Conservation (phyloP, 2,113 vertebrate species). For the Aphelocoma coerulescens region DNA sequence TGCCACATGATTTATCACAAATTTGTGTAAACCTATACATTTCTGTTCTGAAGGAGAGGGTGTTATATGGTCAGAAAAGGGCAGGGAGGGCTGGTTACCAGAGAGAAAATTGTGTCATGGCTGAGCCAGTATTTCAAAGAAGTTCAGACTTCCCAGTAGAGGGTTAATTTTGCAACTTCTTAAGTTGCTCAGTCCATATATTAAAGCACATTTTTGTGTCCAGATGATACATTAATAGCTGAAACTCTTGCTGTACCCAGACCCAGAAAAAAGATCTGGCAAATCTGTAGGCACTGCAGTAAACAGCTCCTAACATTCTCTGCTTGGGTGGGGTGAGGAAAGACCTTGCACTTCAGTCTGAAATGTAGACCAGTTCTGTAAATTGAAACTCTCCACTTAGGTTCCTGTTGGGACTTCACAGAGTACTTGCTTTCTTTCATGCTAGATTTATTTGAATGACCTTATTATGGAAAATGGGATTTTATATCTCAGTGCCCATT, state of each 20-base stretch:
- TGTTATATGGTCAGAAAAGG: background rate
- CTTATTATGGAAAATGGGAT: constrained; percentile 51
- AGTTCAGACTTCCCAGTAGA: background rate
- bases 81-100: background rate
- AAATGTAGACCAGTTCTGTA: constrained; percentile 1
- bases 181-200: background rate
- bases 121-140: background rate
- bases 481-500: constrained; percentile 58
- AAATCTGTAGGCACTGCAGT: background rate
- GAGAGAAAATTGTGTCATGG: background rate
- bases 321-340: background rate
- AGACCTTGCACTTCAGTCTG: background rate
- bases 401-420: constrained; percentile 52
- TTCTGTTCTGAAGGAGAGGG: background rate
- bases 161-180: background rate
- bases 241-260: background rate
- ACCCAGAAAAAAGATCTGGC: background rate
- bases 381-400: constrained; percentile 25
- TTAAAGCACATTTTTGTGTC: background rate
- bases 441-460: constrained; percentile 61
- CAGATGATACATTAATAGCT: background rate
- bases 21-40: background rate
- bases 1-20: background rate
- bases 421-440: constrained; percentile 48
- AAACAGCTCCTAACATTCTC: background rate